Evolutionary conservation across 2,113 vertebrate genomes (phyloP), one percentile per base, ranked within the genome.

Genomic region (Gallinago undulata): DNA sequence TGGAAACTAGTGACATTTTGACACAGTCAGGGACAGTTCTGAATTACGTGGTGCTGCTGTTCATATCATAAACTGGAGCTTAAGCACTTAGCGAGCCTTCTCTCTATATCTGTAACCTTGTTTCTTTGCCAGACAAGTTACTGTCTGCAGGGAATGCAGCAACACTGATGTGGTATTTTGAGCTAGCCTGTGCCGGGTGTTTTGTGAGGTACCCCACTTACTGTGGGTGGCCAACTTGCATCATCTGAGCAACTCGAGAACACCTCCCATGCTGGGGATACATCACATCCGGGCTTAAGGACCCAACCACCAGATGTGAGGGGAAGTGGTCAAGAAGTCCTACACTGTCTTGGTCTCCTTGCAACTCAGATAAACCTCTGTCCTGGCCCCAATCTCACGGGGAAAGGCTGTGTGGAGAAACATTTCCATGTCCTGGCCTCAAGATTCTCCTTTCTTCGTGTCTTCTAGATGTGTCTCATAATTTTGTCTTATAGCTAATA

Each of bases 1-100:
- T 86, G 93, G 81, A 95, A 95, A 94, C 86, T 89, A 90, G 94
- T 93, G 95, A 97, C 91, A 95, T 94, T 96, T 96, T 96, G 94
- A 96, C 91, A 94, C 66, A 95, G 89, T 80, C 93, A 88, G 93
- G 91, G 95, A 91, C 84, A 94, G 86, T 80, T 97, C 89, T 94
- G 93, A 91, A 95, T 96, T 97, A 90, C 35, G 27, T 83, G 63
- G 82, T 70, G 53, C 83, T 96, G 67, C 67, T 94, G 87, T 77
- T 97, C 70, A 89, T 94, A 94, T 86, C 93, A 94, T 76, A 92
- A 95, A 96, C 93, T 86, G 78, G 70, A 95, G 75, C 47, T 97
- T 94, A 95, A 95, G 70, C 59, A 85, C 53, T 80, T 95, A 94
- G 78, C 77, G 67, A 93, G 50, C 64, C 43, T 94, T 95, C 60